Evolutionary conservation across 2,113 vertebrate species (phyloP), one percentile per base, ranked within the genome.

Genomic region (Paracanthobrama guichenoti): DNA sequence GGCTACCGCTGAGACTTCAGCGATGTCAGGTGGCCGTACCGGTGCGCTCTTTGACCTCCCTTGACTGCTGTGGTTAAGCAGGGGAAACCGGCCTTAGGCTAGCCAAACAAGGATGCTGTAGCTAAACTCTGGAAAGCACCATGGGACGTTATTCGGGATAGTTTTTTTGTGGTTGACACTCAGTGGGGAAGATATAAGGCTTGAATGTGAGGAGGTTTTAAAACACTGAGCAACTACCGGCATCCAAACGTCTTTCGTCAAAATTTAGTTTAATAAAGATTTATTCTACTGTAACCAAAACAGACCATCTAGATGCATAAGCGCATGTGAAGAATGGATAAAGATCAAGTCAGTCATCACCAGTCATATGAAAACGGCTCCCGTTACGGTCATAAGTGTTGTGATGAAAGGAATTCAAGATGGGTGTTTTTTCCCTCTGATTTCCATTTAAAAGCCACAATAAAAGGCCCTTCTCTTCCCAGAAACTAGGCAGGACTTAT

Each of bases 181-280:
- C 62, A 16, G 26, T 16, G 26, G 14, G 6, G 28, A 66, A 66
- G 62, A 66, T 66, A 28, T n/a, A n/a, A 60, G 59, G 24, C 59
- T 35, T 35, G 64, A 67, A 67, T 7, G 26, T 62, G 12, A 26
- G 24, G 60, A 14, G 13, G 24, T 28, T 28, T 53, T 6, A 26
- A 60, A 16, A 16, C 62, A 35, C 14, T 66, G 28, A 20, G 28
- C 16, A 31, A 67, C 16, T 4, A 22, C 18, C 9, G 2, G 10
- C 35, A 69, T 69, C 39, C 66, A 69, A 69, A 39, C 0, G 1
- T 42, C 72, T 75, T 75, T 75, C 72, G 4, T 75, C 72, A 75
- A 14, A 75, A 31, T 53, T 75, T 53, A 10, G 16, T 31, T 53
- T 53, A 53, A 53, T 18, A 75, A 3, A 4, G 46, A 28, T 18